Evolutionary conservation across 2,797 vertebrate genomes (phyloP), one percentile per base, ranked within the genome.

Genomic region (Muscicapa striata): DNA sequence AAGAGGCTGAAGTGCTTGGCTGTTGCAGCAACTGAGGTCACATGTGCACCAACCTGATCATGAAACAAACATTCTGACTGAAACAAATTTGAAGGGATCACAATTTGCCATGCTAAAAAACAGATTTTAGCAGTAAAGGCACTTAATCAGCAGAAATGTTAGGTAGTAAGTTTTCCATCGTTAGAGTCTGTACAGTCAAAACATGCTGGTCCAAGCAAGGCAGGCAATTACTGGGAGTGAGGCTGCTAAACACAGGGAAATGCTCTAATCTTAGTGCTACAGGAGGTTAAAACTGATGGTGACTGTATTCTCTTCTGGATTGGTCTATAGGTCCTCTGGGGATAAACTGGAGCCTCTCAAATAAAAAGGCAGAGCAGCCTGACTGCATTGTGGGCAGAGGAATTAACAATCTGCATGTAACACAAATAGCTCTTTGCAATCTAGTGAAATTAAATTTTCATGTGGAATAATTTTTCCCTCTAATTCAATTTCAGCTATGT

Each of bases 371-470:
- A 88, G 76, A 63, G 57, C 55, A 72, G 17, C 49, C 17, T 62
- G 16, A 30, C 66, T 69, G 52, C 26, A 5, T 13, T 80, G 43
- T 22, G 38, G 62, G 54, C 73, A 84, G 59, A 55, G 34, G 18
- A 93, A 69, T 85, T 75, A 78, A 22, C 68, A 57, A 69, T 46
- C 55, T 80, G 11, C 2, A 0, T 29, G 43, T 63, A 87, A 74
- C 32, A 64, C 62, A 76, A 75, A 61, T 15, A 58, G 27, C 54
- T 81, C 62, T 86, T 51, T 19, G 5, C 80, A 84, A 76, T 55
- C 38, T 34, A 55, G 29, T 30, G 80, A 81, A 73, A 91, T 72
- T 62, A 51, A 69, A 51, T 91, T 78, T 91, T 87, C 40, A 27
- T 2, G 15, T 59, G 48, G 59, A 52, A 84, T 19, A 48, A 51